phyloP scores from a whole-genome alignment of 1,140 invertebrate species.

The Sitobion miscanthi region DNA sequence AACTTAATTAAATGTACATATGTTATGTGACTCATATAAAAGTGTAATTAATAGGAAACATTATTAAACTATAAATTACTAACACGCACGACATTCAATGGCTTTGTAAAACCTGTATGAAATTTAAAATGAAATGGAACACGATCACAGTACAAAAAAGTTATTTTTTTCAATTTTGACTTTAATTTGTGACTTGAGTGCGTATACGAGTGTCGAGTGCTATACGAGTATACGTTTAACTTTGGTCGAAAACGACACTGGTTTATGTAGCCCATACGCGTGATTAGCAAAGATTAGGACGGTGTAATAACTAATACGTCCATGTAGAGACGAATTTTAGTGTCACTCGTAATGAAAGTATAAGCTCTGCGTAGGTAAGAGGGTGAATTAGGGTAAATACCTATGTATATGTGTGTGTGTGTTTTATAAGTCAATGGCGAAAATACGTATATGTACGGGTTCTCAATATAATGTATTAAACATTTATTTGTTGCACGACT shows the following conservation, averaged over 20 bases:
- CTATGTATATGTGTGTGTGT: no score
- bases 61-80: constrained; percentile 10
- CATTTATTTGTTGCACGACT: not conserved
- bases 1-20: not conserved
- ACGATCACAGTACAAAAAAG: not conserved
- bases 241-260: not conserved
- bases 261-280: not conserved
- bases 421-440: not conserved
- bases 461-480: not conserved
- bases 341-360: not conserved
- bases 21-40: not conserved
- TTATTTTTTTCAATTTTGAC: not conserved
- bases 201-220: not conserved
- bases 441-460: not conserved
- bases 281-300: not conserved
- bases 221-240: not conserved
- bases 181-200: not conserved
- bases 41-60: constrained; percentile 8
- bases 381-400: no score
- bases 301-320: not conserved
- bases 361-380: not conserved
- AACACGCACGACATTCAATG: not conserved
- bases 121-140: not conserved
- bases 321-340: not conserved
- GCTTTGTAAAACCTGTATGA: not conserved